Evolutionary conservation across 2,797 vertebrate genomes (phyloP), one percentile per base, ranked within the genome.

Genomic region (Protonibea diacanthus): DNA sequence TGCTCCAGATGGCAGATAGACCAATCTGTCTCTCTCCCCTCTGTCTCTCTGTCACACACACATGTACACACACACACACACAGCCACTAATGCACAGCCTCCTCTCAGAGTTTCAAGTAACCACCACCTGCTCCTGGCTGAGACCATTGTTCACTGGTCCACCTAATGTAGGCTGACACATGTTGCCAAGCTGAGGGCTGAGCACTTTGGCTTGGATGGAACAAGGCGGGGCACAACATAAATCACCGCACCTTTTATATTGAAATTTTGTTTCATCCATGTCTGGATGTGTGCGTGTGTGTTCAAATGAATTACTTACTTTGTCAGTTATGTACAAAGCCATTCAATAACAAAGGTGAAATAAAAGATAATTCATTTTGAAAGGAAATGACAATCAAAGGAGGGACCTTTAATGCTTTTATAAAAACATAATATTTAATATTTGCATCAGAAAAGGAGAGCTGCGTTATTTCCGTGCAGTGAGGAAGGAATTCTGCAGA

Each of bases 131-230:
- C 88, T 92, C 87, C 84, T 91, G 90, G 82, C 90, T 86, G 68
- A 80, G 79, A 61, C 90, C 78, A 91, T 93, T 93, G 92, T 92
- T 93, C 91, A 91, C 71, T 86, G 79, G 86, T 86, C 86, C 90
- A 90, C 86, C 88, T 93, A 93, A 94, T 92, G 84, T 77, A 77
- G 86, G 84, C 85, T 92, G 93, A 93, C 92, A 93, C 89, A 88
- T 88, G 87, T 91, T 91, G 90, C 89, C 90, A 86, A 85, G 89
- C 85, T 80, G 84, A 90, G 86, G 86, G 76, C 88, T 57, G 49
- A 76, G 84, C 88, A 88, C 89, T 89, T 84, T 82, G 83, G 85
- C 88, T 86, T 51, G 63, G 84, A 83, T 81, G 75, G 69, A 88
- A 84, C 81, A 55, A 83, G 84, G 87, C 48, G 59, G 86, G 83